Conservation (phyloP, 2,888 invertebrate genomes). For the Perdita meconis region DNA sequence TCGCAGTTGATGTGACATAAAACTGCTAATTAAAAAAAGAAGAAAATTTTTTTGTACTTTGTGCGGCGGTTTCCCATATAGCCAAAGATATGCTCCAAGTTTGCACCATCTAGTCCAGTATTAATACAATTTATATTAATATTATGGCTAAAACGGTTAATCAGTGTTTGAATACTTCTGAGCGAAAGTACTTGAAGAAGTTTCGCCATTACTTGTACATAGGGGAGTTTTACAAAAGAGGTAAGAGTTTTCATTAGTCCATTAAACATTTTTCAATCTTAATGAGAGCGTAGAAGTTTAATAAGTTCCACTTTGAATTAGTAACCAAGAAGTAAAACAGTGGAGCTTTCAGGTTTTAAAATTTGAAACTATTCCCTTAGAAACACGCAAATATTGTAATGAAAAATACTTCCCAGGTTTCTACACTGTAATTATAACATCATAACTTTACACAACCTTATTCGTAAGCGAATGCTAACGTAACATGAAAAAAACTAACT, state of each 20-base stretch:
- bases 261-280: neutral
- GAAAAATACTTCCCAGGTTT: too few species aligned
- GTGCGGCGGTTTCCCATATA: too few species aligned
- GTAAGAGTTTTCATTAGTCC: neutral
- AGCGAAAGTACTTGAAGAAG: neutral
- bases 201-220: neutral
- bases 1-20: too few species aligned
- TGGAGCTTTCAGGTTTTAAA: neutral
- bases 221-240: neutral
- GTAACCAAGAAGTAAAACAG: neutral
- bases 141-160: neutral
- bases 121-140: neutral
- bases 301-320: neutral
- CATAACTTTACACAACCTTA: neutral
- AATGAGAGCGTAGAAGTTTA: conserved; percentile 1
- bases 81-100: too few species aligned
- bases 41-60: too few species aligned
- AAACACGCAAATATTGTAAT: neutral
- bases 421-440: too few species aligned
- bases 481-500: neutral
- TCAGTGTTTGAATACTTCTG: neutral
- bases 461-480: neutral
- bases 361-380: neutral
- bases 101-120: too few species aligned
- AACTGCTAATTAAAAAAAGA: too few species aligned